These are phyloP conservation scores for Nudaria mundana DNA, from an alignment of 2,888 invertebrate species.

Conservation along the genomic window DNA sequence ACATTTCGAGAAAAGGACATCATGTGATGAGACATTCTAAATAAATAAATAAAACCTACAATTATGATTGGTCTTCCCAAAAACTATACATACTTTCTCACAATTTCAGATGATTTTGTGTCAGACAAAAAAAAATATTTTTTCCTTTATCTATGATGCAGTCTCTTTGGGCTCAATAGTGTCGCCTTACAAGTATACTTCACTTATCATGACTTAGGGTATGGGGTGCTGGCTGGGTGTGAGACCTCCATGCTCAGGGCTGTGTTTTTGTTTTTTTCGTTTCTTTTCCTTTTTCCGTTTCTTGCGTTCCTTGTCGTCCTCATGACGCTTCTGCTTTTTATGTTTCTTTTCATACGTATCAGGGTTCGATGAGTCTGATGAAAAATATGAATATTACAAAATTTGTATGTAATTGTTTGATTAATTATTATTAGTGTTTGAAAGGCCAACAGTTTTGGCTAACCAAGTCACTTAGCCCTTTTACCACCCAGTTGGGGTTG, in stretches of 20 bases:
- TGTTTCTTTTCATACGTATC: slow-evolving; percentile 97
- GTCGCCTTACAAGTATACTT: slow-evolving; percentile 26
- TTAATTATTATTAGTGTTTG: no score
- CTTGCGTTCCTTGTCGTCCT: slow-evolving; percentile 95
- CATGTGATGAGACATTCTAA: no score
- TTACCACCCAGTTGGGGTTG: no score
- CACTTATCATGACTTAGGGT: slow-evolving; percentile 37
- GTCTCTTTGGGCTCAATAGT: slow-evolving; percentile 57
- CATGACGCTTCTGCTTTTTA: slow-evolving; percentile 96
- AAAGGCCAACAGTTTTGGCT: no score
- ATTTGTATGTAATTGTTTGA: no score
- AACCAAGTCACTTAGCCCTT: no score
- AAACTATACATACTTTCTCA: neutral
- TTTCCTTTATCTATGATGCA: slow-evolving; percentile 17
- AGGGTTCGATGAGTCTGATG: slow-evolving; percentile 82
- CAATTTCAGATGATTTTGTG: slow-evolving; percentile 12
- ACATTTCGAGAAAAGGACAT: no score
- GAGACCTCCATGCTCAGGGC: slow-evolving; percentile 90
- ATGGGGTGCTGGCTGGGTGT: slow-evolving; percentile 73
- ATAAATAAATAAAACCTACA: no score
- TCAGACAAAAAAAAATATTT: slow-evolving; percentile 14
- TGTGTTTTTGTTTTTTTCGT: slow-evolving; percentile 96
- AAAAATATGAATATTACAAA: neutral
- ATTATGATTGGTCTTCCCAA: neutral
- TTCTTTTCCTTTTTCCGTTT: slow-evolving; percentile 98